Evolutionary conservation across 2,797 vertebrate species (phyloP).

Genomic region (Acipenser transmontanus): DNA sequence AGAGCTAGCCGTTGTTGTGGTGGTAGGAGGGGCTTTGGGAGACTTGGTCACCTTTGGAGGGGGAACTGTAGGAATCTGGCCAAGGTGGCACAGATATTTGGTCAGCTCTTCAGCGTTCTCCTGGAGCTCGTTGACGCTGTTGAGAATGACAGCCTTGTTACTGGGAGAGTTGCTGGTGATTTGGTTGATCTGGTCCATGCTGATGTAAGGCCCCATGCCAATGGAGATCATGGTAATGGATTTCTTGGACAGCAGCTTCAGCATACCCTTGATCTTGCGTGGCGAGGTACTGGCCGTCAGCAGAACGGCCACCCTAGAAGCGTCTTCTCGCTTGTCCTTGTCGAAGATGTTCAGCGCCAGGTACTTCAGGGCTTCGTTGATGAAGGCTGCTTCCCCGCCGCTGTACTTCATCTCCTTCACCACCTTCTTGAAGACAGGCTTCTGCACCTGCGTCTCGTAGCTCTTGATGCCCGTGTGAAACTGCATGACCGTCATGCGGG

Average conservation of each 20-base stretch:
- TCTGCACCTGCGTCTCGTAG: constrained; percentile 81
- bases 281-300: constrained; percentile 77
- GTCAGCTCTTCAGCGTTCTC: constrained; percentile 60
- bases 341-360: constrained; percentile 79
- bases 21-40: constrained; percentile 14
- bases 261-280: constrained; percentile 51
- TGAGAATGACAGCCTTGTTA: constrained; percentile 74
- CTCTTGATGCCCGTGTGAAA: constrained; percentile 81
- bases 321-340: constrained; percentile 80
- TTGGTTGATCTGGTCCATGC: constrained; percentile 66
- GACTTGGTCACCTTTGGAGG: constrained; percentile 33
- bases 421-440: constrained; percentile 79
- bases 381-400: constrained; percentile 72
- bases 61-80: constrained; percentile 51
- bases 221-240: constrained; percentile 72
- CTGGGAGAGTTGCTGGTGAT: constrained; percentile 75
- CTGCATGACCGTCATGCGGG: constrained; percentile 79
- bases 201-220: constrained; percentile 70
- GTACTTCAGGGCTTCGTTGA: constrained; percentile 85
- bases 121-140: constrained; percentile 66
- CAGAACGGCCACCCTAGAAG: constrained; percentile 75
- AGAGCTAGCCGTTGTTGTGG: not conserved
- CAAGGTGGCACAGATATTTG: constrained; percentile 76
- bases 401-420: constrained; percentile 75
- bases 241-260: constrained; percentile 66